Evolutionary conservation across 2,113 vertebrate genomes (phyloP).

Genomic region (Mastomys coucha): DNA sequence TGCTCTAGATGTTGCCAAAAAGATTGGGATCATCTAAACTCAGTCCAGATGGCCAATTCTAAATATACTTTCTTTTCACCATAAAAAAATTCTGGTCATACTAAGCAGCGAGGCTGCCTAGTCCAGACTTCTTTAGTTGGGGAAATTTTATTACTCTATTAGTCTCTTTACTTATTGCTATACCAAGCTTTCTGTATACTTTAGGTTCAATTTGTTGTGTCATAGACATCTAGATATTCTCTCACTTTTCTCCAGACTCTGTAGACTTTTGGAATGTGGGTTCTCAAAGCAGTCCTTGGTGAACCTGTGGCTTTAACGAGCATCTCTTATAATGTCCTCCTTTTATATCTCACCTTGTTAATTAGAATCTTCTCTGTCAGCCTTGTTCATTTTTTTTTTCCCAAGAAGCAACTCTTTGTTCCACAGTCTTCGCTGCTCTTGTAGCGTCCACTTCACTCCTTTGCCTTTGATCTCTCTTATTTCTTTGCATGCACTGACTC

Average conservation of each 20-base stretch:
- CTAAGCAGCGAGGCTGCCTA: no score
- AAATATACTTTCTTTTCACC: no score
- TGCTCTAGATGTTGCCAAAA: no score
- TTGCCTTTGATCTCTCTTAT: not conserved
- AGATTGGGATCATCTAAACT: no score
- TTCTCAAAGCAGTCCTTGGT: not conserved
- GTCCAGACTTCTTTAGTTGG: not conserved
- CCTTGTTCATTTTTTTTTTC: not conserved
- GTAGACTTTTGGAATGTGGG: not conserved
- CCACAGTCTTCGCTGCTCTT: not conserved
- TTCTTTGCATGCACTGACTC: not conserved
- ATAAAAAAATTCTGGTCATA: not conserved
- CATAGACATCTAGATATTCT: not conserved
- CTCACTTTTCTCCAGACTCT: not conserved
- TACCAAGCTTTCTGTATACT: not conserved
- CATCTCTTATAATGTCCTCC: not conserved
- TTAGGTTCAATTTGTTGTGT: not conserved
- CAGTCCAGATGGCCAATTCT: no score
- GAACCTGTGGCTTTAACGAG: not conserved
- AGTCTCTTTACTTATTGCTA: not conserved
- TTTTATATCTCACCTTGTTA: not conserved
- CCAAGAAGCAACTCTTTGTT: not conserved
- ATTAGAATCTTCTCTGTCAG: not conserved
- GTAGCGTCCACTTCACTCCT: not conserved
- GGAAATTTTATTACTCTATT: not conserved